Conservation (phyloP, 2,888 invertebrate genomes). For the Dynastes tityus region DNA sequence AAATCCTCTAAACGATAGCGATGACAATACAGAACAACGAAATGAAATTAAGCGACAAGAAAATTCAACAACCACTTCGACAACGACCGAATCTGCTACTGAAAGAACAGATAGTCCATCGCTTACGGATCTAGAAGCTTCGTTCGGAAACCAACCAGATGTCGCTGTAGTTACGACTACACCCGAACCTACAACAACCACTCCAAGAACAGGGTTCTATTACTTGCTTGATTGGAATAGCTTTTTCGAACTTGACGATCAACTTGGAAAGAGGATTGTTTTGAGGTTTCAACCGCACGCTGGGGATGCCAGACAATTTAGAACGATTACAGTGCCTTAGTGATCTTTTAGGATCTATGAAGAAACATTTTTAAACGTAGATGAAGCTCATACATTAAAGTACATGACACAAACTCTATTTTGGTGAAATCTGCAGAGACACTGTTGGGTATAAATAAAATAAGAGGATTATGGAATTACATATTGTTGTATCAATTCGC, state of each 20-base stretch:
- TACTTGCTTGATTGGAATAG: slow-evolving; percentile 91
- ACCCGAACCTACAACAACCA: slow-evolving; percentile 78
- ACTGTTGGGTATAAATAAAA: no score
- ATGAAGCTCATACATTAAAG: no score
- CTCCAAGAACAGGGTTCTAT: slow-evolving; percentile 84
- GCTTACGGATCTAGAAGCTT: slow-evolving; percentile 81
- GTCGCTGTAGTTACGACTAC: slow-evolving; percentile 69
- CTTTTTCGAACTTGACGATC: slow-evolving; percentile 87
- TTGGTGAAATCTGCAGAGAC: background rate
- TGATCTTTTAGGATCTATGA: slow-evolving; percentile 31
- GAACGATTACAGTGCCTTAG: slow-evolving; percentile 83
- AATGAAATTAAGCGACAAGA: slow-evolving; percentile 73
- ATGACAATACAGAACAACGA: slow-evolving; percentile 63
- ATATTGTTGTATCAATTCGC: no score
- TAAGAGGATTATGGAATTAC: no score
- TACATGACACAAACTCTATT: background rate
- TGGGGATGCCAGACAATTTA: slow-evolving; percentile 85
- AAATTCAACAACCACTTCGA: slow-evolving; percentile 51
- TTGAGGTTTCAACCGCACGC: slow-evolving; percentile 86
- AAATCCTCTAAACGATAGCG: slow-evolving; percentile 68
- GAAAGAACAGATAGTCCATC: slow-evolving; percentile 70
- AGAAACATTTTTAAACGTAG: slow-evolving; percentile 11
- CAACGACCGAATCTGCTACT: slow-evolving; percentile 47
- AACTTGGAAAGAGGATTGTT: slow-evolving; percentile 81
- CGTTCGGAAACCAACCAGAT: slow-evolving; percentile 80